phyloP scores from a whole-genome alignment of 2,888 invertebrate genomes.

The Tinea pellionella region DNA sequence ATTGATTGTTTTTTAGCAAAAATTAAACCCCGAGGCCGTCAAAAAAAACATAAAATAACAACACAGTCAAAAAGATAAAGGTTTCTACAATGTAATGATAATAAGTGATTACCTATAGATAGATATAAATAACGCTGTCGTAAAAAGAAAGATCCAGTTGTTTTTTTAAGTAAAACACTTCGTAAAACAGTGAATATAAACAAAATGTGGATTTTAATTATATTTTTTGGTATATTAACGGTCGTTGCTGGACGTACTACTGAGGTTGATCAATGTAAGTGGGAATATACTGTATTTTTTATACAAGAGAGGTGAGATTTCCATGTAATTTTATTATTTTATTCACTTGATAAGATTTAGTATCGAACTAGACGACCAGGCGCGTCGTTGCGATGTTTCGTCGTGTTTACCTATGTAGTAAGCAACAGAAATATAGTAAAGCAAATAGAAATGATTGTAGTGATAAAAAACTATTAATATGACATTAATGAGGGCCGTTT shows the following conservation, averaged over 20 bases:
- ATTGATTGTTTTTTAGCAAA: too few relatives aligned
- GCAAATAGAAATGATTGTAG: too few relatives aligned
- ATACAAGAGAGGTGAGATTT: too few relatives aligned
- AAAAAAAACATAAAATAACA: background rate
- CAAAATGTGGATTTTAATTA: background rate
- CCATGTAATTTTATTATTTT: too few relatives aligned
- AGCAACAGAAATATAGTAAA: too few relatives aligned
- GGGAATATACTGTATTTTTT: background rate
- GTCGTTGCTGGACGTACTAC: background rate
- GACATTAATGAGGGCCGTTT: too few relatives aligned
- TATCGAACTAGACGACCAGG: too few relatives aligned
- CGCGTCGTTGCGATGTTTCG: too few relatives aligned
- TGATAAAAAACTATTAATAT: too few relatives aligned
- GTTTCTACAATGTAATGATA: background rate
- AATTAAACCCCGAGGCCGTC: too few relatives aligned
- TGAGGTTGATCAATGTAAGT: background rate
- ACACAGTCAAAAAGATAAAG: background rate
- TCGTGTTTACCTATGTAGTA: too few relatives aligned
- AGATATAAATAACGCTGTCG: background rate
- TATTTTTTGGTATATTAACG: background rate
- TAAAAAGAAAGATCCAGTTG: background rate
- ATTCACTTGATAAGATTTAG: too few relatives aligned
- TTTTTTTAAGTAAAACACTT: background rate
- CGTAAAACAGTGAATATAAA: background rate
- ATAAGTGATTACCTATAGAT: background rate